phyloP scores from a whole-genome alignment of 2,113 vertebrate species.

The Misgurnus mizolepis region DNA sequence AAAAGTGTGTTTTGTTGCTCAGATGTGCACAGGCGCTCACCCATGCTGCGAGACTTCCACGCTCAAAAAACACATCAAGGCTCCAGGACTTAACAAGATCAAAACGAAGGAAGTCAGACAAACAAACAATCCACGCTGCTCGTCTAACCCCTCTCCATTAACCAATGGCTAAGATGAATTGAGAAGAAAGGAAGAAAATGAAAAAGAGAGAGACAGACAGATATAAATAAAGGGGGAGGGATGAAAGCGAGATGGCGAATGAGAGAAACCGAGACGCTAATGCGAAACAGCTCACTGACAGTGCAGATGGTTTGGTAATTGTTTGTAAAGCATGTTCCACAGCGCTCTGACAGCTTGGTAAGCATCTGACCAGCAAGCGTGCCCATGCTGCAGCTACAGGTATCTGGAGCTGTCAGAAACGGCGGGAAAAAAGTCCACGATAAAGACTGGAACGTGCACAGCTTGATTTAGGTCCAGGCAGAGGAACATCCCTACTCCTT shows the following conservation, averaged over 20 bases:
- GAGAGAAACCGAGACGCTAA: constrained; percentile 13
- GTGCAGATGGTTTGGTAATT: constrained; percentile 76
- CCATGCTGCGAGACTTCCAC: constrained; percentile 25
- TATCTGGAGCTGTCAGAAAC: constrained; percentile 53
- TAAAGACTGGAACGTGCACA: neutral
- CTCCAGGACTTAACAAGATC: constrained; percentile 35
- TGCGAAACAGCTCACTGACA: constrained; percentile 55
- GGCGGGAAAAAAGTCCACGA: constrained; percentile 36
- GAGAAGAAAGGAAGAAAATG: constrained; percentile 7
- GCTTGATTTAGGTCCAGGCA: constrained; percentile 16
- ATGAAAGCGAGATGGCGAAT: neutral
- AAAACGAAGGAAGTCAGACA: constrained; percentile 36
- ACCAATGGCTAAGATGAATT: constrained; percentile 32
- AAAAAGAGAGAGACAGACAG: neutral
- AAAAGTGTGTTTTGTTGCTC: constrained; percentile 29
- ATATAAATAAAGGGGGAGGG: neutral
- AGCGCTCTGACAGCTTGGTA: constrained; percentile 69
- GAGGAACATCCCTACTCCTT: neutral
- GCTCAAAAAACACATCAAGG: constrained; percentile 8
- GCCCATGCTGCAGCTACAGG: constrained; percentile 61
- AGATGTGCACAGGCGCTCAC: constrained; percentile 3
- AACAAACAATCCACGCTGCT: constrained; percentile 31
- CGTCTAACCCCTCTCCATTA: constrained; percentile 27
- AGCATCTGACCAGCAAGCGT: constrained; percentile 53
- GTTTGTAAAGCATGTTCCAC: constrained; percentile 70